Conservation (phyloP, 2,113 vertebrate species). For the Zingel zingel region DNA sequence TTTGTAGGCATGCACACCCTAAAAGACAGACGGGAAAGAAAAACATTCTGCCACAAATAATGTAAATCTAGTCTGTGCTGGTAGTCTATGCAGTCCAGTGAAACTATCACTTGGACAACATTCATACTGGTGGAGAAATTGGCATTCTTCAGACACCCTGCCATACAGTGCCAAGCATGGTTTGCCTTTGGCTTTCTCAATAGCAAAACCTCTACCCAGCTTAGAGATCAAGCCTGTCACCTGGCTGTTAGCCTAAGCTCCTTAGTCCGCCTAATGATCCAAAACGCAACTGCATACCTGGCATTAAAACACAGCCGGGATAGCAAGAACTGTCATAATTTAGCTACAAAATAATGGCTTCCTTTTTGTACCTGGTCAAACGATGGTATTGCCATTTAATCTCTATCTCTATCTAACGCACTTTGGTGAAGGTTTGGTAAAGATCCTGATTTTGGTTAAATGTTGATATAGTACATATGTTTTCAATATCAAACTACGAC, state of each 20-base stretch:
- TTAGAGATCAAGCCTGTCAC: slow-evolving; percentile 44
- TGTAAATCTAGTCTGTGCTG: background rate
- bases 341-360: background rate
- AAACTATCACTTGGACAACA: background rate
- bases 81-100: background rate
- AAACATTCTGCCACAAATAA: background rate
- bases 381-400: background rate
- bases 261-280: slow-evolving; percentile 33
- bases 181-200: slow-evolving; percentile 26
- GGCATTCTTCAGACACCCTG: background rate
- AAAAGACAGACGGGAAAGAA: background rate
- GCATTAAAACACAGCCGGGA: background rate
- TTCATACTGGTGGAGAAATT: background rate
- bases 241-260: slow-evolving; percentile 42
- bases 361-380: background rate
- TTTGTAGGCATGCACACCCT: background rate
- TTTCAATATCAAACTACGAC: background rate
- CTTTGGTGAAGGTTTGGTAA: too few species aligned
- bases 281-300: slow-evolving; percentile 19
- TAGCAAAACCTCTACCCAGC: slow-evolving; percentile 45
- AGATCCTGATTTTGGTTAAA: background rate
- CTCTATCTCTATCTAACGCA: too few species aligned
- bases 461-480: background rate
- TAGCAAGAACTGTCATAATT: background rate
- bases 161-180: slow-evolving; percentile 13